These are phyloP conservation scores for Mycogona germanica DNA, from an alignment of 2,888 invertebrate genomes.

Conservation along the genomic window DNA sequence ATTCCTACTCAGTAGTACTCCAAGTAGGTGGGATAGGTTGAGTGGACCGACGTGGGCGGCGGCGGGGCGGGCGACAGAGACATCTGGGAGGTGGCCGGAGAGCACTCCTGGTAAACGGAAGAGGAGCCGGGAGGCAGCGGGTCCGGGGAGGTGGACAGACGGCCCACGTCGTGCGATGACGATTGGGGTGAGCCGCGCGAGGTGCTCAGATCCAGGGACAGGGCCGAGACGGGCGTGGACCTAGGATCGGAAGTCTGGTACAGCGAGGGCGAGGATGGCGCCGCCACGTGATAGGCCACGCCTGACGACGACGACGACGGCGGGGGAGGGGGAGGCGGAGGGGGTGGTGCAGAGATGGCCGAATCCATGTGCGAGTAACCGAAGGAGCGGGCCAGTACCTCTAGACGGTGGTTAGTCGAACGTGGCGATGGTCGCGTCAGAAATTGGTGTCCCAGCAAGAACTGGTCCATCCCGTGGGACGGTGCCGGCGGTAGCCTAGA, in stretches of 20 bases:
- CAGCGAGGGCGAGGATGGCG: not conserved
- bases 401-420: slow-evolving; percentile 2
- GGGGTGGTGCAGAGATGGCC: not conserved
- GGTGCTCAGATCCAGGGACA: slow-evolving; percentile 8
- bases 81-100: slow-evolving; percentile 13
- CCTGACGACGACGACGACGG: not conserved
- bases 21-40: slow-evolving; percentile 18
- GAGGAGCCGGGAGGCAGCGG: no score
- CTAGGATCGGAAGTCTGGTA: not conserved
- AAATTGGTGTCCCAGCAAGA: slow-evolving; percentile 3
- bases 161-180: not conserved
- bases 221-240: not conserved
- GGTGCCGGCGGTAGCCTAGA: not conserved
- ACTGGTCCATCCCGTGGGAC: slow-evolving; percentile 5
- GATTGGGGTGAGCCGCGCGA: not conserved
- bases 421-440: slow-evolving; percentile 8
- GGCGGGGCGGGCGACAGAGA: slow-evolving; percentile 7
- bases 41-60: slow-evolving; percentile 13
- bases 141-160: not conserved
- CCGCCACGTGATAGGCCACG: not conserved
- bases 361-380: not conserved
- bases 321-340: not conserved
- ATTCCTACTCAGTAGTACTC: slow-evolving; percentile 14
- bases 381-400: slow-evolving; percentile 8
- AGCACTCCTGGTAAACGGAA: slow-evolving; percentile 15